These are phyloP conservation scores for Mayetiola destructor DNA, from an alignment of 2,888 invertebrate genomes.

Conservation along the genomic window DNA sequence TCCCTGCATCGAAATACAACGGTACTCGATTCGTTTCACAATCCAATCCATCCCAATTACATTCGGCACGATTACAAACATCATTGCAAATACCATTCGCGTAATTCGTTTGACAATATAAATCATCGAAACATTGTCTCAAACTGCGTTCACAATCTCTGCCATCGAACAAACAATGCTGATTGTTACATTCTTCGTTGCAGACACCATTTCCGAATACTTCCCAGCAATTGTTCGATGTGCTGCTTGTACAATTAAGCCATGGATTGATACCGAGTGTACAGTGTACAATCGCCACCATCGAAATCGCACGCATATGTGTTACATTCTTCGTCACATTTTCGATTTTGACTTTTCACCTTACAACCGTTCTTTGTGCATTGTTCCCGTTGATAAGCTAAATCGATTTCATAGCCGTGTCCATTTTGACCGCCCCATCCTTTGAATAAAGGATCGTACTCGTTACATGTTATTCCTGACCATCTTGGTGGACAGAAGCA, in stretches of 20 bases:
- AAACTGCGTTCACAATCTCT: constrained; percentile 82
- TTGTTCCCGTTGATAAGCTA: constrained; percentile 58
- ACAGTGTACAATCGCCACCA: constrained; percentile 87
- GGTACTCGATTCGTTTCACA: constrained; percentile 67
- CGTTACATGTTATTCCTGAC: constrained; percentile 77
- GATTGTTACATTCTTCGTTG: constrained; percentile 83
- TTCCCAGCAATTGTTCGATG: constrained; percentile 74
- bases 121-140: constrained; percentile 76
- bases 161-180: constrained; percentile 92
- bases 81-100: constrained; percentile 89
- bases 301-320: constrained; percentile 86
- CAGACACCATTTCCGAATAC: constrained; percentile 84
- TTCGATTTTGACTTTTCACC: constrained; percentile 65
- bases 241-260: constrained; percentile 81
- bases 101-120: constrained; percentile 83
- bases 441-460: constrained; percentile 55
- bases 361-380: constrained; percentile 66
- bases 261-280: constrained; percentile 81
- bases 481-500: constrained; percentile 76
- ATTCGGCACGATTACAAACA: constrained; percentile 91
- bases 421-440: constrained; percentile 42
- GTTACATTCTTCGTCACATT: constrained; percentile 87
- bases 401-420: constrained; percentile 44
- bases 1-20: constrained; percentile 51
- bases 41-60: constrained; percentile 96